A percentile compares a stretch with the other conserved stretches of the same genome.
Conservation (phyloP, 2,113 vertebrate genomes). For the Mustelus asterias region DNA sequence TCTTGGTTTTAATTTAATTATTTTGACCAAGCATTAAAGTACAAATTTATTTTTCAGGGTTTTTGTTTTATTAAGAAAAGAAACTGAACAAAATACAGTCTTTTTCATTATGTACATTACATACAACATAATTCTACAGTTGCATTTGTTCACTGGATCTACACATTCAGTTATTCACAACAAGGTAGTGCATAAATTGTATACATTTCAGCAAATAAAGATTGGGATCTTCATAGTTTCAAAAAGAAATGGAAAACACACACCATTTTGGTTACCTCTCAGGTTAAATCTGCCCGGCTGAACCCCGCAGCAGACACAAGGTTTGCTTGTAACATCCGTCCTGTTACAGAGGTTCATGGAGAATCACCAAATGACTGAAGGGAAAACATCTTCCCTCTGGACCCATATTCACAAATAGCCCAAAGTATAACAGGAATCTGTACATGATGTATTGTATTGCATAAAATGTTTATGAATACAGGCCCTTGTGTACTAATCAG, state of each 20-base stretch:
- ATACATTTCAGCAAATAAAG: conserved; percentile 49
- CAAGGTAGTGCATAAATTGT: conserved; percentile 56
- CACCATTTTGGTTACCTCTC: not conserved
- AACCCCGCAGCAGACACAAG: not conserved
- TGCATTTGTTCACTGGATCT: conserved; percentile 52
- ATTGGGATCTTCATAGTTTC: conserved; percentile 29
- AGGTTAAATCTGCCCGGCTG: not conserved
- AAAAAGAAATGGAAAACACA: not conserved
- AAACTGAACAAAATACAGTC: conserved; percentile 98
- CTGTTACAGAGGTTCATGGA: not conserved
- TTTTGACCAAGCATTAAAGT: not conserved
- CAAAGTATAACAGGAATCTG: conserved; percentile 18
- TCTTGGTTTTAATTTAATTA: not conserved
- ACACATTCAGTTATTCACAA: conserved; percentile 70
- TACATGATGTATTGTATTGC: conserved; percentile 24
- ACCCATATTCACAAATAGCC: conserved; percentile 30
- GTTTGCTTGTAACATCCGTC: not conserved
- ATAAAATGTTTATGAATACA: conserved; percentile 25
- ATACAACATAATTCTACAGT: conserved; percentile 83
- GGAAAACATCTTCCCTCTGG: not conserved
- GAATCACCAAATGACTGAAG: not conserved
- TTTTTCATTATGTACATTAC: conserved; percentile 97
- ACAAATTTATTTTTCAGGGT: conserved; percentile 18
- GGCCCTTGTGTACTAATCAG: not conserved
- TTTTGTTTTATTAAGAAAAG: conserved; percentile 68